These are phyloP conservation scores for Calonectris borealis DNA, from an alignment of 2,113 vertebrate species.

Conservation along the genomic window DNA sequence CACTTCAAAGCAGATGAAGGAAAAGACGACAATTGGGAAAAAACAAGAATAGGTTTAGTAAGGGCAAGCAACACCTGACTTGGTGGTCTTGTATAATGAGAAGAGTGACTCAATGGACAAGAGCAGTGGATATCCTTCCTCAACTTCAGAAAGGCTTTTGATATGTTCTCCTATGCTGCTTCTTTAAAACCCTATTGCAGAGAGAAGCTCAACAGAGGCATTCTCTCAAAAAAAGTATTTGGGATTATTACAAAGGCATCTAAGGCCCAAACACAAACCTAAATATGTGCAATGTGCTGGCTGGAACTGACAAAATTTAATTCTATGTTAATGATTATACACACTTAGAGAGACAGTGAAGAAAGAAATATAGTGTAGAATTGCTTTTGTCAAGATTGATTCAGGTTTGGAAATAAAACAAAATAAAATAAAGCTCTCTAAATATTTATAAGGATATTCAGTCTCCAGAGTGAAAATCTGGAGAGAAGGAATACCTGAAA, in stretches of 20 bases:
- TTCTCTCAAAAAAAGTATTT: background rate
- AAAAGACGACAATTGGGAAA: background rate
- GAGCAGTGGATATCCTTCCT: background rate
- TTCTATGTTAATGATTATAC: background rate
- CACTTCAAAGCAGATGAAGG: background rate
- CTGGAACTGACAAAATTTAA: background rate
- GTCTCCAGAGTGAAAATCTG: background rate
- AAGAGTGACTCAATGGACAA: background rate
- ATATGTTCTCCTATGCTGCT: background rate
- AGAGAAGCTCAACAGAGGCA: background rate
- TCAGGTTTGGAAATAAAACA: background rate
- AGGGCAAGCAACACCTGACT: background rate
- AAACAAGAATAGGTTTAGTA: background rate
- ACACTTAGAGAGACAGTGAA: background rate
- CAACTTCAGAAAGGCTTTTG: background rate
- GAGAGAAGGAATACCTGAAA: background rate
- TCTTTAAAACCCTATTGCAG: accelerated
- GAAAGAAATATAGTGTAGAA: background rate
- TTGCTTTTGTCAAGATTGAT: background rate
- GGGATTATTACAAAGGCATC: background rate
- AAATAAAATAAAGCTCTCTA: background rate
- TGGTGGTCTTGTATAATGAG: background rate
- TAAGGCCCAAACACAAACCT: background rate
- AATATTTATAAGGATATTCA: background rate
- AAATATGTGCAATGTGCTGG: background rate